These are phyloP conservation scores for Phylloscopus collybita DNA, from an alignment of 2,797 vertebrate species.

Conservation along the genomic window DNA sequence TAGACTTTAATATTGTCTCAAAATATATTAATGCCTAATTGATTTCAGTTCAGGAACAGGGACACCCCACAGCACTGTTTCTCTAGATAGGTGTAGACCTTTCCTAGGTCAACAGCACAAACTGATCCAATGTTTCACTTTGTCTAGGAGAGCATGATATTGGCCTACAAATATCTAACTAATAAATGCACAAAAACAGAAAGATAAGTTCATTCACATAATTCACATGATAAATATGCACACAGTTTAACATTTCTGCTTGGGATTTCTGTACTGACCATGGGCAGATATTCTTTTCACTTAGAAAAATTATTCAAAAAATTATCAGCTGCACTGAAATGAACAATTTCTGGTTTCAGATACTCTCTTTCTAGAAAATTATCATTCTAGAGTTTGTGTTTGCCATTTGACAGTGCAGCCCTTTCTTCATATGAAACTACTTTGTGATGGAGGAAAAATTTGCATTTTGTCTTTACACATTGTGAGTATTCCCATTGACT, in stretches of 20 bases:
- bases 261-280: background rate
- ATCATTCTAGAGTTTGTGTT: background rate
- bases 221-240: background rate
- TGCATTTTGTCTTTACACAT: background rate
- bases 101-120: background rate
- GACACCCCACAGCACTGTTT: background rate
- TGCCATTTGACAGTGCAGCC: background rate
- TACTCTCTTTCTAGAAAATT: background rate
- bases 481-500: background rate
- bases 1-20: background rate
- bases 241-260: background rate
- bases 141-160: background rate
- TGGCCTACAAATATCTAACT: background rate
- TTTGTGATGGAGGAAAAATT: background rate
- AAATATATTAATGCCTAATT: background rate
- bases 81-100: background rate
- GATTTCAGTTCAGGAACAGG: background rate
- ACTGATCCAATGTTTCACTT: background rate
- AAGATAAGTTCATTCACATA: background rate
- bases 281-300: background rate
- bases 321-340: background rate
- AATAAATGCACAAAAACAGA: background rate
- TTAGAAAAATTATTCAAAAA: background rate
- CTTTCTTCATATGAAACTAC: background rate
- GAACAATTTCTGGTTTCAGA: background rate